Evolutionary conservation across 2,888 invertebrate species (phyloP), one percentile per base, ranked within the genome.

Genomic region (Pseudolycoriella hygida): DNA sequence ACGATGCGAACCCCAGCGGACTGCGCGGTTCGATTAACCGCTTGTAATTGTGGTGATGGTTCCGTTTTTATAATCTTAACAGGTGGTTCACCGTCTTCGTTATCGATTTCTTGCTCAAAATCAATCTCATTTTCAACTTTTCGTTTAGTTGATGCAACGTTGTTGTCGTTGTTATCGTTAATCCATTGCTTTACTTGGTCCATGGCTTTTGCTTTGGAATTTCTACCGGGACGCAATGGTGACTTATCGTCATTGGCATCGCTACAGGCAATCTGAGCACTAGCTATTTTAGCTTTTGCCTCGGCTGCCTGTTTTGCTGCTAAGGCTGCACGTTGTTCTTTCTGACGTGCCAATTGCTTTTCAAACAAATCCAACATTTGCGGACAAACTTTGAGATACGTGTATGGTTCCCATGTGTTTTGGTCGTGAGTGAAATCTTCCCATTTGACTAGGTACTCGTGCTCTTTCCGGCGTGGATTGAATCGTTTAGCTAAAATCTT

Each of bases 111-210:
- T 34, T 60, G 61, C 3, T 71, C 71, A 1, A 67, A 67, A 50
- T 71, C 71, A 17, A 69, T 67, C 43, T 71, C 70, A 4, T n/a
- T 43, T 15, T 67, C 67, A 2, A 66, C 56, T 49, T 68, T 68
- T 15, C 70, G 61, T 50, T 71, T 72, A 14, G 5, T 19, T n/a
- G 40, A 5, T 18, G 64, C 62, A 53, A 50, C 43, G 45, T 58
- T 62, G 2, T 71, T 72, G 45, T 59, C 62, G 2, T 72, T 72
- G 17, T 70, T 70, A 5, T 73, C 77, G 12, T 82, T 82, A 53
- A 82, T 83, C 87, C 86, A 87, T 48, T 80, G 80, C 57, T 86
- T 86, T 46, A 86, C 84, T 59, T 85, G 83, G 60, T 82, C 81
- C 59, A 85, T 66, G 0, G 85, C 85, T 53, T 81, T 82, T 42